Conservation (phyloP, 2,888 invertebrate genomes). For the Dioctria linearis region DNA sequence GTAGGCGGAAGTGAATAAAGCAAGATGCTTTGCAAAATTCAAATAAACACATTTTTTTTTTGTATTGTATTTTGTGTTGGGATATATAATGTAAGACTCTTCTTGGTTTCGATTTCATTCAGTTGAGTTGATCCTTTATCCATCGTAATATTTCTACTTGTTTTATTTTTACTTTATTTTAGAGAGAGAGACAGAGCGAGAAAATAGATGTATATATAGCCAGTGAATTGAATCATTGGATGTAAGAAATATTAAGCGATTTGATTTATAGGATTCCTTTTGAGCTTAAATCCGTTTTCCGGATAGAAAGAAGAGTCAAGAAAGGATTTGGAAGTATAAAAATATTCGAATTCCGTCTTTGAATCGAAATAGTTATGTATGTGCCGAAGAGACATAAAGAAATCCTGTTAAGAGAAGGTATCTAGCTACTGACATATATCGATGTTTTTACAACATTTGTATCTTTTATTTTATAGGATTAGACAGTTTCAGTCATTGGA, state of each 20-base stretch:
- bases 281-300: neutral
- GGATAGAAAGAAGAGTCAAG: conserved; percentile 9
- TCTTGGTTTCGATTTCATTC: conserved; percentile 29
- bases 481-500: too few species aligned
- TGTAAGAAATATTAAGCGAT: conserved; percentile 1
- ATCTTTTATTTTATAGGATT: too few species aligned
- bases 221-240: conserved; percentile 25
- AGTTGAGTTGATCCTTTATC: conserved; percentile 5
- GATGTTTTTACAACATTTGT: too few species aligned
- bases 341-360: too few species aligned
- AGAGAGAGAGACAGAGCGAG: too few species aligned
- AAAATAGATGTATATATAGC: neutral
- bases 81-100: neutral
- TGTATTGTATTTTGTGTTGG: neutral
- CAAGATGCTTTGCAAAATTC: conserved; percentile 25
- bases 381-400: too few species aligned
- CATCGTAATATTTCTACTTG: neutral
- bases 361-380: too few species aligned
- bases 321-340: too few species aligned
- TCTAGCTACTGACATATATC: too few species aligned
- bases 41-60: conserved; percentile 18
- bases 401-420: too few species aligned
- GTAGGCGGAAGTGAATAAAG: conserved; percentile 1
- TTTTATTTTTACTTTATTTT: too few species aligned
- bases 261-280: conserved; percentile 14